Evolutionary conservation across 64 coral and sea anemone species (phyloP).

Genomic region (Cladopsammia gracilis): DNA sequence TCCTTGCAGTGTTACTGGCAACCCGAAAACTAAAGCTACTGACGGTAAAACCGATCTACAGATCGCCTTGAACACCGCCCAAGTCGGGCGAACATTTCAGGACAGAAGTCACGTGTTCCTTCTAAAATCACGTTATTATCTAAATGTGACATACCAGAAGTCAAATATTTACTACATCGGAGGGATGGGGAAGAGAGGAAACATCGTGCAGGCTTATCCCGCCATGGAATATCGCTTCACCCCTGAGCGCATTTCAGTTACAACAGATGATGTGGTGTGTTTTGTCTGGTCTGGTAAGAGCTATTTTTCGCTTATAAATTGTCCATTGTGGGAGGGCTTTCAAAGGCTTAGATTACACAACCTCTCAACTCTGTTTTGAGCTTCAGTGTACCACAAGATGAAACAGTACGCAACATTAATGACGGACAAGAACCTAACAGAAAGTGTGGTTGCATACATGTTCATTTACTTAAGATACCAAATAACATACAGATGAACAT

Average conservation of each 20-base stretch:
- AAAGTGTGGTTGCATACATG: too few species aligned
- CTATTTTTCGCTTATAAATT: not conserved
- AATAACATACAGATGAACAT: too few species aligned
- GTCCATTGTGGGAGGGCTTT: too few species aligned
- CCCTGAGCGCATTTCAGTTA: constrained; percentile 54
- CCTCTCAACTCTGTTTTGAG: too few species aligned
- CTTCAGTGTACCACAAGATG: too few species aligned
- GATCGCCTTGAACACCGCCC: constrained; percentile 54
- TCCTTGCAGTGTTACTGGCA: constrained; percentile 18
- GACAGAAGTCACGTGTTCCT: constrained; percentile 70
- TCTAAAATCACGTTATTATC: constrained; percentile 2
- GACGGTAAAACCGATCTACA: constrained; percentile 50
- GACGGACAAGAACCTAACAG: too few species aligned
- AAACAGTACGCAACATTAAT: too few species aligned
- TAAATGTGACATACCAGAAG: constrained; percentile 20
- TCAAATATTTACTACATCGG: constrained; percentile 56
- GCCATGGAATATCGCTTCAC: constrained; percentile 72
- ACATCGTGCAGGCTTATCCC: constrained; percentile 67
- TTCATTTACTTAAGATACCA: too few species aligned
- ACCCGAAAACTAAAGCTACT: constrained; percentile 50
- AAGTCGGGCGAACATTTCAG: constrained; percentile 48
- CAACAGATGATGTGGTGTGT: constrained; percentile 51
- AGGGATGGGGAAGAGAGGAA: constrained; percentile 72
- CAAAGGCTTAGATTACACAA: too few species aligned
- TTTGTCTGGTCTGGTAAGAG: constrained; percentile 65